A percentile compares a stretch with the other conserved stretches of the same genome.
These are phyloP conservation scores for Corythornis cristatus DNA, from an alignment of 2,113 vertebrate species.

Conservation along the genomic window DNA sequence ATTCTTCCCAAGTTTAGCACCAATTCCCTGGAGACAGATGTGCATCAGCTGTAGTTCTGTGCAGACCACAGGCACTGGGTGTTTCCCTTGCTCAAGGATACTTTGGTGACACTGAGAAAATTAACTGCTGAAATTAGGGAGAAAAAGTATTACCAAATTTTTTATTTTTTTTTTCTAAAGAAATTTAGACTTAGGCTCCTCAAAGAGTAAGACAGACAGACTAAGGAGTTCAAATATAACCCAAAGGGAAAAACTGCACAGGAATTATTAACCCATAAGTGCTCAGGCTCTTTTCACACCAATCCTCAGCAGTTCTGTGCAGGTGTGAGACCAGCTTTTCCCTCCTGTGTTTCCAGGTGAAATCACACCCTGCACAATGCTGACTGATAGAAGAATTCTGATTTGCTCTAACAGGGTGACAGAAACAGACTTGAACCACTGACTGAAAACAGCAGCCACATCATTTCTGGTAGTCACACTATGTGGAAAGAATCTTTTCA, in stretches of 20 bases:
- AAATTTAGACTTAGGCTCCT: not conserved
- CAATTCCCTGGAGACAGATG: not conserved
- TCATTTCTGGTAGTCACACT: conserved; percentile 38
- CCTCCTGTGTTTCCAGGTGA: not conserved
- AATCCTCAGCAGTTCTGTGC: not conserved
- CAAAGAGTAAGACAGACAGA: not conserved
- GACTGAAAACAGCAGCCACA: conserved; percentile 10
- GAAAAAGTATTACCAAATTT: not conserved
- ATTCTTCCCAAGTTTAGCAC: not conserved
- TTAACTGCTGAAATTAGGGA: not conserved
- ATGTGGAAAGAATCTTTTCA: not conserved
- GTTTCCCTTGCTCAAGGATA: not conserved
- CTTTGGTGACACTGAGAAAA: conserved; percentile 25
- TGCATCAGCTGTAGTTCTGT: not conserved
- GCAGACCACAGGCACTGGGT: conserved; percentile 9
- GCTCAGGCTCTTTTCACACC: not conserved
- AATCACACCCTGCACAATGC: not conserved
- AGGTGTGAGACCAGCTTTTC: not conserved
- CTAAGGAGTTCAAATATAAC: not conserved
- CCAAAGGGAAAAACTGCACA: not conserved
- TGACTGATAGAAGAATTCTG: not conserved
- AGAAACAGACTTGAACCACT: conserved; percentile 20
- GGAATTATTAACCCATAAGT: not conserved
- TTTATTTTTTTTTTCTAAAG: not conserved
- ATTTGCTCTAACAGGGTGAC: not conserved